Percentiles rank a stretch among this genome's conserved stretches.
Conservation (phyloP, 2,797 vertebrate species). For the Dermochelys coriacea region DNA sequence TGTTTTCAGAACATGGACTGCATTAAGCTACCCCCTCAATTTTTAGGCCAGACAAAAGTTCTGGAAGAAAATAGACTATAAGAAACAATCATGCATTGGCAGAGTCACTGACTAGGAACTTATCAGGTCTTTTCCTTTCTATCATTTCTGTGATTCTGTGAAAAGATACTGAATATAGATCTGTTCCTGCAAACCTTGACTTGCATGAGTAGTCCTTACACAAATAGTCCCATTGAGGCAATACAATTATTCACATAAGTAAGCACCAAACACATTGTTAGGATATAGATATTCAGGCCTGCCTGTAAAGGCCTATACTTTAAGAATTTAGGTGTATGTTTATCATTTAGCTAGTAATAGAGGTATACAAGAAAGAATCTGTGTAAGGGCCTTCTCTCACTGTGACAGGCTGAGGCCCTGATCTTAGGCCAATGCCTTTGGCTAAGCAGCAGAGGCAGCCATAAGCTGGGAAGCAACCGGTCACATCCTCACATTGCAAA, state of each 20-base stretch:
- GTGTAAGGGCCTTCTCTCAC: no score
- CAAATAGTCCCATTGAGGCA: background rate
- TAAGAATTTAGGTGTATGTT: no score
- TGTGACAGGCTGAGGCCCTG: no score
- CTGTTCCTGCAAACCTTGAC: background rate
- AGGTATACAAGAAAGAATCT: no score
- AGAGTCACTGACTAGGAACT: background rate
- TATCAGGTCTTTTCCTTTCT: fast-evolving
- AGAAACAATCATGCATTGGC: fast-evolving
- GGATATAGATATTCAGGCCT: no score
- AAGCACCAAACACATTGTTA: background rate
- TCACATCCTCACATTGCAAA: no score
- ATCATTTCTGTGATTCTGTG: background rate
- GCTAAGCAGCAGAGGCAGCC: no score
- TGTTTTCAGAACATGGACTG: background rate
- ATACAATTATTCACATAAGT: background rate
- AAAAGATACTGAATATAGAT: background rate
- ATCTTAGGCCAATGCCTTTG: no score
- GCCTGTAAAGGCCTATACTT: no score
- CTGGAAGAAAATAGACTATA: background rate
- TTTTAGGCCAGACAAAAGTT: background rate
- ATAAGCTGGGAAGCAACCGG: no score
- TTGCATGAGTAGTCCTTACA: background rate
- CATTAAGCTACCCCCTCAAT: background rate
- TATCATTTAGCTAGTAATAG: no score